phyloP scores from a whole-genome alignment of 2,888 invertebrate species.

The Drosophila borealis region DNA sequence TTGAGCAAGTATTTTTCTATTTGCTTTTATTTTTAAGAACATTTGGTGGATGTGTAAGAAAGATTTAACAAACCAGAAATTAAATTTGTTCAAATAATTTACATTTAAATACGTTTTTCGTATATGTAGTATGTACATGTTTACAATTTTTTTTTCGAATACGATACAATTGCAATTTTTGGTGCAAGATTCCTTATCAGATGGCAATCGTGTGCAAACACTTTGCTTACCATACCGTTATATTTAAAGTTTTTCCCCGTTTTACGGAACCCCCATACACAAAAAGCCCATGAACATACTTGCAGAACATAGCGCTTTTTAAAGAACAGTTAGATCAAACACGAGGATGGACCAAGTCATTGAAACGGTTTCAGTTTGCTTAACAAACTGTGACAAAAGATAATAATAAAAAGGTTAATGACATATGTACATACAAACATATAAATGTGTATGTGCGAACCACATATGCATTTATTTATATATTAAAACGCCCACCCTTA shows the following conservation, averaged over 20 bases:
- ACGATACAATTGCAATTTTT: too few relatives aligned
- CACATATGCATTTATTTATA: not conserved
- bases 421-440: conserved; percentile 1
- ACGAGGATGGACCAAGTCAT: not conserved
- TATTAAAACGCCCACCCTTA: conserved; percentile 1
- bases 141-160: too few relatives aligned
- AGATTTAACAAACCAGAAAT: too few relatives aligned
- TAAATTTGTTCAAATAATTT: too few relatives aligned
- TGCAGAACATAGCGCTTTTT: not conserved
- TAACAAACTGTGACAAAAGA: not conserved
- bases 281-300: not conserved
- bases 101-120: too few relatives aligned
- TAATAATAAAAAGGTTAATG: conserved; percentile 6
- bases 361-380: conserved; percentile 1
- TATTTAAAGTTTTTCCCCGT: not conserved
- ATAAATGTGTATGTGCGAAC: conserved; percentile 1
- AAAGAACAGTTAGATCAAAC: not conserved
- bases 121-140: too few relatives aligned
- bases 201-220: not conserved
- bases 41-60: too few relatives aligned
- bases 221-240: not conserved
- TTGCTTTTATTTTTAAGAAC: too few relatives aligned
- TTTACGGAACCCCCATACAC: not conserved
- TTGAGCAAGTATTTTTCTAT: too few relatives aligned
- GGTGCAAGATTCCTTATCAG: not conserved